These are phyloP conservation scores for Ceryle rudis DNA, from an alignment of 2,797 vertebrate species.

Conservation along the genomic window DNA sequence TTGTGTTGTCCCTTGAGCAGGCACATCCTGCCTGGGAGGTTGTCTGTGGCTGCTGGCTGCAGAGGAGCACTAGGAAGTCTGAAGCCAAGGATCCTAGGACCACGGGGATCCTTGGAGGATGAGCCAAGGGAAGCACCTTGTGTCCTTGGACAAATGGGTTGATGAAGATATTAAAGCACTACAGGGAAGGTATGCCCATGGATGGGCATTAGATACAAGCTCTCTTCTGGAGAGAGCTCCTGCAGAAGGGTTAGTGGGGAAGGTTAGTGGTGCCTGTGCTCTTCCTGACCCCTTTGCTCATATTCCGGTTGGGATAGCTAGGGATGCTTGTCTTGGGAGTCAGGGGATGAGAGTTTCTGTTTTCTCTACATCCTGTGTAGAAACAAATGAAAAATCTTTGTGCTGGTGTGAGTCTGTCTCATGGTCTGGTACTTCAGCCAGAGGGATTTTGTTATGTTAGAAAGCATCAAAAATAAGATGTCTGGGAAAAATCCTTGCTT, in stretches of 20 bases:
- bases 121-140: not conserved
- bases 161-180: not conserved
- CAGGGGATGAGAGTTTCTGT: not conserved
- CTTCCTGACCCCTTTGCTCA: not conserved
- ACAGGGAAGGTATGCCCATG: not conserved
- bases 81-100: not conserved
- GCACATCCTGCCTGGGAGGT: not conserved
- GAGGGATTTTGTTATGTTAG: not conserved
- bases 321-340: not conserved
- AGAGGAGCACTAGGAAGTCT: fast-evolving
- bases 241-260: not conserved
- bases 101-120: not conserved
- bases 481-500: not conserved
- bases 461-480: not conserved
- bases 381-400: not conserved
- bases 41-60: not conserved
- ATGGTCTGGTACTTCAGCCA: not conserved
- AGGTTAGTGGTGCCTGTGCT: not conserved
- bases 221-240: not conserved
- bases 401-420: not conserved
- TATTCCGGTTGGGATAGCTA: not conserved
- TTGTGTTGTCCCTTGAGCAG: not conserved
- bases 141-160: not conserved
- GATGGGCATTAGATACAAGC: not conserved
- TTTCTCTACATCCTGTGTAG: not conserved